Evolutionary conservation across 2,113 vertebrate genomes (phyloP), one percentile per base, ranked within the genome.

Genomic region (Micronycteris hirsuta): DNA sequence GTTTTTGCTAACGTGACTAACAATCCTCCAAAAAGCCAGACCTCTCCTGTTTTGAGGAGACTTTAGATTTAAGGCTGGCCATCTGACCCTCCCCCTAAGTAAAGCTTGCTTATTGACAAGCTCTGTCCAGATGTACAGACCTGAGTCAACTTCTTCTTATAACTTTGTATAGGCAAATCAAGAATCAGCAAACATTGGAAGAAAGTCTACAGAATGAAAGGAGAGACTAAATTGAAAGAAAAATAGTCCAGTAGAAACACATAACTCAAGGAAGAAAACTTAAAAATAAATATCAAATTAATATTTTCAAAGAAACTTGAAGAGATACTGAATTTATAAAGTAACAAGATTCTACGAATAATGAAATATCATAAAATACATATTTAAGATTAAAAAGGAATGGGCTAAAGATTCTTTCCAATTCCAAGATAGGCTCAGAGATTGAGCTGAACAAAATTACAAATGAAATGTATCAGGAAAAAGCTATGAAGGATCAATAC

Each of bases 301-400:
- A 95, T 77, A 58, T 81, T 12, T 85, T 81, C 56, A 95, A n/a
- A 86, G n/a, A 68, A 33, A 83, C n/a, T 71, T 80, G 43, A 92
- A 94, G 86, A 86, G 8, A 85, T 45, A 76, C 4, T 58, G 41
- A 58, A 76, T 88, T 63, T 85, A 65, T 90, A 56, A 95, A 93
- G 84, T 63, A 17, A 65, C 56, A 47, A 56, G 16, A 63, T 43
- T 91, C 4, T 73, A 56, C 70, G 24, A 92, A 70, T 86, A 92
- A 91, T 70, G 43, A 76, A 80, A 11, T 65, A 90, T 36, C 45
- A 95, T 36, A 49, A 11, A 92, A 89, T 54, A 58, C 73, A 4
- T 17, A 52, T 31, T 43, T 86, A 89, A 87, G 92, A 73, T 78
- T 86, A 43, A 81, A 91, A 89, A n/a, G 38, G n/a, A 33, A 63